These are phyloP conservation scores for Drosophila pseudotakahashii DNA, from an alignment of 2,888 invertebrate species.

Conservation along the genomic window DNA sequence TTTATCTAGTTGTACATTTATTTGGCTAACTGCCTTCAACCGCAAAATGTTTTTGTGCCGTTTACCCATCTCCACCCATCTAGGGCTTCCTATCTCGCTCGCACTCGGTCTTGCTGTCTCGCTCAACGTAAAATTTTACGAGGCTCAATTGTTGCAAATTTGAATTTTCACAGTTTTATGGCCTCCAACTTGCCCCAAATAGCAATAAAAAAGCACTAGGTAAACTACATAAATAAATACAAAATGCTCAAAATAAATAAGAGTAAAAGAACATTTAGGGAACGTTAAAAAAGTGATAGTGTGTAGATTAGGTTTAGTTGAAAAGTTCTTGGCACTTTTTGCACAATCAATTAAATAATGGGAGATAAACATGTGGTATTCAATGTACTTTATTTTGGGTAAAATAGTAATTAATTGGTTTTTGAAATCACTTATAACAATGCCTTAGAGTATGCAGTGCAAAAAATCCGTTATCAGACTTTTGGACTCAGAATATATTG, in stretches of 20 bases:
- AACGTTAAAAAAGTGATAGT: background rate
- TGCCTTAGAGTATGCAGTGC: too few relatives aligned
- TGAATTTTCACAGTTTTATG: conserved; percentile 51
- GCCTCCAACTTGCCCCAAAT: conserved; percentile 14
- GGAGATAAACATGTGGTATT: background rate
- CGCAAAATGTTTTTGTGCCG: conserved; percentile 54
- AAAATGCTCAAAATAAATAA: conserved; percentile 7
- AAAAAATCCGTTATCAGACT: too few relatives aligned
- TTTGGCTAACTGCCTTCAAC: conserved; percentile 76
- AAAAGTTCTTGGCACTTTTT: background rate
- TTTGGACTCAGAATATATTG: too few relatives aligned
- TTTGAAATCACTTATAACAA: too few relatives aligned
- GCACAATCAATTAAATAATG: too few relatives aligned
- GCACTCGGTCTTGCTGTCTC: conserved; percentile 10
- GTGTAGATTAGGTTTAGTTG: background rate
- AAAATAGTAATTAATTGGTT: background rate
- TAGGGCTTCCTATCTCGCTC: conserved; percentile 6
- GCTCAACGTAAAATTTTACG: conserved; percentile 61
- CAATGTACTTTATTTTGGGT: background rate
- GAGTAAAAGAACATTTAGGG: background rate
- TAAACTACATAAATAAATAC: conserved; percentile 11
- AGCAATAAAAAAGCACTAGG: background rate
- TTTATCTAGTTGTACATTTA: conserved; percentile 76
- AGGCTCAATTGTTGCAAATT: conserved; percentile 67
- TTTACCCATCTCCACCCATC: conserved; percentile 1